Base-by-base conservation (phyloP, 2,888 invertebrate species). In the Ferdinandea cuprea region DNA sequence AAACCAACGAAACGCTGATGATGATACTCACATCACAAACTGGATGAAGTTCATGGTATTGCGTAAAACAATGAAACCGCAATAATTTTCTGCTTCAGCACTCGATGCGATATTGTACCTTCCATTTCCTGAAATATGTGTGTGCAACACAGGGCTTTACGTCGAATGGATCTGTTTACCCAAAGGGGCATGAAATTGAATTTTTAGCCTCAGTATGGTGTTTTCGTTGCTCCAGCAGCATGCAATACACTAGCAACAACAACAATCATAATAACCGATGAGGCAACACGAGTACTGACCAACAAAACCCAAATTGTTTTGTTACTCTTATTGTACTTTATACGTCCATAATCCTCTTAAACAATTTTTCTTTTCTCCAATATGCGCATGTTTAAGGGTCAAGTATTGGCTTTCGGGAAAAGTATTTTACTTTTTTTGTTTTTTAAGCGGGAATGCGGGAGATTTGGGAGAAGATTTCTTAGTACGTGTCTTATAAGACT, bases 161-260 rank as follows among this genome's bases (percentile, higher is more conserved):
- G 28, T 65, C 46, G 42, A 35, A 63, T 56, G 63, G 61, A 72
- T 83, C 72, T 83, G 73, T 85, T 77, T 86, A 85, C 63, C 80
- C 87, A 89, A 86, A 86, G 86, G 87, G 86, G 87, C 89, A 88
- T 89, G 88, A 89, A 89, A 89, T 89, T 88, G 87, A 88, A 88
- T 88, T 86, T 87, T 85, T 86, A 72, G 76, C 85, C 81, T 74
- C 56, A 54, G 56, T 17, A 52, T 19, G 42, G 58, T 79, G 68
- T 68, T 73, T 52, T 73, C 61, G 42, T 50, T 11, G 56, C 48
- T 44, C 17, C 28, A 37, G 9, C n/a, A 11, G 48, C 25, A 32
- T 30, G 21, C 50, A 48, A 32, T 30, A 30, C 50, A 48, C 59
- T 40, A 44, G 9, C n/a, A 56, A 17, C 63, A 66, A 35, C 32